Base-by-base conservation (phyloP, 1,140 invertebrate species). In the Megathymus violae region DNA sequence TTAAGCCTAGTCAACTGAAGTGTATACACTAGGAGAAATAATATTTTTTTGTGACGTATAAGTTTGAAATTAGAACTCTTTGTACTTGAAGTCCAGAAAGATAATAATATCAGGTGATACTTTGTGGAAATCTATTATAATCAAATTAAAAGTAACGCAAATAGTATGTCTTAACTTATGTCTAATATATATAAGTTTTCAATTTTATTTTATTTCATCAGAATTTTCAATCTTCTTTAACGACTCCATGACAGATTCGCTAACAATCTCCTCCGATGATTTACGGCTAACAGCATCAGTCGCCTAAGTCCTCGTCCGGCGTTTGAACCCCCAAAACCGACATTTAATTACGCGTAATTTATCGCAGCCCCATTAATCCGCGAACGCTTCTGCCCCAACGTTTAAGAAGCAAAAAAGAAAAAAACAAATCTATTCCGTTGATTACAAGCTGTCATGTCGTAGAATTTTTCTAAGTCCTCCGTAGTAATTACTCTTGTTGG, bases 381-480 rank as follows among this genome's bases (percentile, higher is more conserved):
- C 64, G 71, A 74, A 72, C 74, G 62, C 76, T 69, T 74, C 82
- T 78, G 73, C 59, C 74, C 59, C 68, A 70, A 66, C 69, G 69
- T 64, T 64, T 72, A 68, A 78, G 71, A 71, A 73, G 64, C 63
- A 69, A 52, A 79, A 82, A 80, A 80, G 76, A 65, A 80, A 80
- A 78, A 60, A 81, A 65, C 67, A 77, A 88, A 86, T 86, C 83
- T 83, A 85, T 88, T 78, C 80, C 78, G 82, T 78, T 89, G 85
- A 89, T 91, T 88, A 82, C 88, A 85, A 80, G 85, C 86, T 91
- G 88, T 89, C 88, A 90, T 84, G 83, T 85, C 76, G 82, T 79
- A 68, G 80, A 82, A 83, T 88, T 88, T 90, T 89, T 86, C 76
- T 87, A 89, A 89, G 71, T 84, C 79, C 76, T 71, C 81, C 71